phyloP scores from a whole-genome alignment of 2,888 invertebrate genomes.

The Busseola fusca region DNA sequence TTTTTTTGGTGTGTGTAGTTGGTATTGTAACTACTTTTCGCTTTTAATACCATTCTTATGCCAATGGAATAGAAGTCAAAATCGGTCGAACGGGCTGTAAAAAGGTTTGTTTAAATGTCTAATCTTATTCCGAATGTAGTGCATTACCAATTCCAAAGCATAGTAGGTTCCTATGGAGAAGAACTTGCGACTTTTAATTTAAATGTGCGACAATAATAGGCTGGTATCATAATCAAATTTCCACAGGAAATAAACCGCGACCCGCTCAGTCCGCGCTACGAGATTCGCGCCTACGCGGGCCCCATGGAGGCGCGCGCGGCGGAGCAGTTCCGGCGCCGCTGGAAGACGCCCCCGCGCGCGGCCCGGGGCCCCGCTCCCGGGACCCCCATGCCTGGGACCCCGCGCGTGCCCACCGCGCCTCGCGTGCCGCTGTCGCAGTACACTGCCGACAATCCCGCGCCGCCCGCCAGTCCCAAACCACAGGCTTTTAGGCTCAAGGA shows the following conservation, averaged over 20 bases:
- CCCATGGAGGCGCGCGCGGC: conserved; percentile 95
- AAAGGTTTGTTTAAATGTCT: too few species aligned
- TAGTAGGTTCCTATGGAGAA: too few species aligned
- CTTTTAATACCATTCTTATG: too few species aligned
- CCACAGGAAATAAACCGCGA: conserved; percentile 90
- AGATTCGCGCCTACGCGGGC: conserved; percentile 96
- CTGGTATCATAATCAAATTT: neutral
- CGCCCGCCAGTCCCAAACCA: conserved; percentile 50
- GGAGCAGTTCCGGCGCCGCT: conserved; percentile 91
- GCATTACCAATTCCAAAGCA: too few species aligned
- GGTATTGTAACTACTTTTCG: too few species aligned
- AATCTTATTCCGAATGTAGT: too few species aligned
- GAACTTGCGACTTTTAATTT: too few species aligned
- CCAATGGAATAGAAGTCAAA: too few species aligned
- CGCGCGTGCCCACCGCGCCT: conserved; percentile 90
- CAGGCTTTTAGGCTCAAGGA: conserved; percentile 90
- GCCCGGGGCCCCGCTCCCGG: neutral
- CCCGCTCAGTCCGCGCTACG: conserved; percentile 91
- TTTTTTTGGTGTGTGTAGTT: too few species aligned
- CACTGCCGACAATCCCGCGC: neutral
- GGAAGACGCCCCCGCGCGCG: conserved; percentile 94
- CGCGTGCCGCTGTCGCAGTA: conserved; percentile 90
- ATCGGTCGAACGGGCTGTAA: too few species aligned
- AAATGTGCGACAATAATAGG: too few species aligned
- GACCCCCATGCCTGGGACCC: conserved; percentile 86